A percentile compares a stretch with the other conserved stretches of the same genome.
phyloP scores from a whole-genome alignment of 2,113 vertebrate species.

The Clarias batrachus region DNA sequence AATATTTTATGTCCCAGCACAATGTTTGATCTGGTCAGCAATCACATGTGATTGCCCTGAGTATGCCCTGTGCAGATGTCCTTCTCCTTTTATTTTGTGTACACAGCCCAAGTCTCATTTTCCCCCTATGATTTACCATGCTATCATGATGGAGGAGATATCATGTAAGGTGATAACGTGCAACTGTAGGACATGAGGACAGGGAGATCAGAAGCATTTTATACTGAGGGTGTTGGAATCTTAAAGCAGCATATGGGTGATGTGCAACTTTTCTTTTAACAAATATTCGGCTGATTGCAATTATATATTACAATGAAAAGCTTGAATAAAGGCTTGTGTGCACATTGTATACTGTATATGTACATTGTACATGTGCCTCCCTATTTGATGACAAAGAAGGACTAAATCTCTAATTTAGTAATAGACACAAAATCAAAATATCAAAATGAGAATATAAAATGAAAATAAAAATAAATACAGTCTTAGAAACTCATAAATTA shows the following conservation, averaged over 20 bases:
- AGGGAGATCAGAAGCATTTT: neutral
- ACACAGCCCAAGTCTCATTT: constrained; percentile 70
- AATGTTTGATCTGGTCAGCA: neutral
- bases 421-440: neutral
- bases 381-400: neutral
- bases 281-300: neutral
- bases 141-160: neutral
- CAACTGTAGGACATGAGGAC: neutral
- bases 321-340: neutral
- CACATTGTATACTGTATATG: too few species aligned
- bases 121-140: neutral
- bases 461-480: neutral
- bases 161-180: neutral
- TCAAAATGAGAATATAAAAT: neutral
- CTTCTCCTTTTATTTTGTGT: constrained; percentile 65
- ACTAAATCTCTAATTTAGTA: neutral
- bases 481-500: neutral
- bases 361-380: neutral
- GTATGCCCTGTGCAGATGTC: constrained; percentile 76
- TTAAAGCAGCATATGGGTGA: neutral
- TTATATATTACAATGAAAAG: neutral
- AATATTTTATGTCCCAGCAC: neutral
- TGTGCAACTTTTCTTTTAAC: neutral
- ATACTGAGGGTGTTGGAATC: neutral
- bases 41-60: constrained; percentile 67